Conservation (phyloP, 2,113 vertebrate genomes). For the Heterotis niloticus region DNA sequence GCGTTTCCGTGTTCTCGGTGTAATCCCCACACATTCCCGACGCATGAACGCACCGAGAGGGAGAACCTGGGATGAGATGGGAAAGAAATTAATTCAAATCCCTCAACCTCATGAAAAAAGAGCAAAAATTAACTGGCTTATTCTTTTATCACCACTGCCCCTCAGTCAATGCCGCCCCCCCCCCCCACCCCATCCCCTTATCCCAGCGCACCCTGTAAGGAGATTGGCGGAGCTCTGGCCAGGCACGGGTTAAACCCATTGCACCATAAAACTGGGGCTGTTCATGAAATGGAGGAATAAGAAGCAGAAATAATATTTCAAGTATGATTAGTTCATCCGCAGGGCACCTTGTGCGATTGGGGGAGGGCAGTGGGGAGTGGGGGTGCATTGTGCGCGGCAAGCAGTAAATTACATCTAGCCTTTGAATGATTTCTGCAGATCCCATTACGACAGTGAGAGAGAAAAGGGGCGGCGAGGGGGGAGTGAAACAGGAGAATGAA, state of each 20-base stretch:
- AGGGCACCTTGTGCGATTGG: constrained; percentile 72
- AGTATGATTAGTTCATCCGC: constrained; percentile 78
- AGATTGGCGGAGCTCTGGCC: constrained; percentile 48
- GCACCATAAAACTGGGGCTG: constrained; percentile 71
- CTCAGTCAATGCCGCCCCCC: neutral
- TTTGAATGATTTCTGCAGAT: constrained; percentile 87
- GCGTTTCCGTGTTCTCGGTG: constrained; percentile 29
- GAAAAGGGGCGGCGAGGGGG: constrained; percentile 44
- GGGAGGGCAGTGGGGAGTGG: constrained; percentile 33
- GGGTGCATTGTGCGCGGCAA: constrained; percentile 73
- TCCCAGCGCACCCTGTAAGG: constrained; percentile 24
- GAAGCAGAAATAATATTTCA: constrained; percentile 85
- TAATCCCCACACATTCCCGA: constrained; percentile 30
- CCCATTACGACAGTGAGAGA: constrained; percentile 67
- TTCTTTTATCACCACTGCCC: neutral
- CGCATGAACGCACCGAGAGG: constrained; percentile 30
- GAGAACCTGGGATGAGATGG: constrained; percentile 41
- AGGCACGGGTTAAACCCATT: constrained; percentile 71
- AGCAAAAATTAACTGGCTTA: constrained; percentile 33
- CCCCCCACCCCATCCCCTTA: constrained; percentile 23
- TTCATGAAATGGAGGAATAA: constrained; percentile 77
- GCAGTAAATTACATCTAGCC: constrained; percentile 79
- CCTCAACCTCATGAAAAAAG: constrained; percentile 15
- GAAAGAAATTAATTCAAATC: constrained; percentile 39
- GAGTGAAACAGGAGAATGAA: constrained; percentile 69